Conservation (phyloP, 2,888 invertebrate species). For the Lepeophtheirus nordmannii region DNA sequence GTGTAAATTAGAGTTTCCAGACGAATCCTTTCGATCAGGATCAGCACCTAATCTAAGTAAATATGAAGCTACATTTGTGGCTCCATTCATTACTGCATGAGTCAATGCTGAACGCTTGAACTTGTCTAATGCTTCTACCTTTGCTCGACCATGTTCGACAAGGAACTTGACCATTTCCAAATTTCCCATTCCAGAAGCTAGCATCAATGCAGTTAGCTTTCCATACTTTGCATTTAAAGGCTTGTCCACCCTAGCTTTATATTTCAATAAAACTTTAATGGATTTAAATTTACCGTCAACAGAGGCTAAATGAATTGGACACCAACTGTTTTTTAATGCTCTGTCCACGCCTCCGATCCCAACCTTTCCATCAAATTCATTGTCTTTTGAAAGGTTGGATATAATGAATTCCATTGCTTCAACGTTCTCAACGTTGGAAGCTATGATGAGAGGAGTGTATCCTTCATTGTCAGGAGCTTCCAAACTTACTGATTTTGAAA, state of each 20-base stretch:
- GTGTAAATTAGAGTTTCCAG: constrained; percentile 40
- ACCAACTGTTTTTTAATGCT: constrained; percentile 33
- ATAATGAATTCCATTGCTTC: constrained; percentile 35
- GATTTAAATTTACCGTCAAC: constrained; percentile 34
- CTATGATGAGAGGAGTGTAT: constrained; percentile 36
- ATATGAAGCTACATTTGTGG: constrained; percentile 37
- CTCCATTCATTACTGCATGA: constrained; percentile 41
- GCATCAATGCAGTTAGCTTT: constrained; percentile 38
- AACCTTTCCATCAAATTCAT: constrained; percentile 29
- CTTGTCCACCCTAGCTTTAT: constrained; percentile 35
- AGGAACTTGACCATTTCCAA: constrained; percentile 36
- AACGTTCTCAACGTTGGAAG: constrained; percentile 34
- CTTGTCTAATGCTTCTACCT: constrained; percentile 37
- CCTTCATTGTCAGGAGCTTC: constrained; percentile 34
- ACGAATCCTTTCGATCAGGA: constrained; percentile 37
- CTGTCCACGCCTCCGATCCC: constrained; percentile 35
- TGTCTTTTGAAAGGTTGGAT: constrained; percentile 26
- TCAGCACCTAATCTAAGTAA: constrained; percentile 37
- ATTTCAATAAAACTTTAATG: constrained; percentile 33
- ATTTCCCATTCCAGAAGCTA: constrained; percentile 36
- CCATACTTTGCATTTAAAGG: constrained; percentile 34
- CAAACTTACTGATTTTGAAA: constrained; percentile 8
- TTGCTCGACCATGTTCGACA: constrained; percentile 35
- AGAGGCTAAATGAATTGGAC: constrained; percentile 37
- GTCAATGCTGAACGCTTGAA: constrained; percentile 38